Evolutionary conservation across 2,113 vertebrate genomes (phyloP).

Genomic region (Otocyon megalotis): DNA sequence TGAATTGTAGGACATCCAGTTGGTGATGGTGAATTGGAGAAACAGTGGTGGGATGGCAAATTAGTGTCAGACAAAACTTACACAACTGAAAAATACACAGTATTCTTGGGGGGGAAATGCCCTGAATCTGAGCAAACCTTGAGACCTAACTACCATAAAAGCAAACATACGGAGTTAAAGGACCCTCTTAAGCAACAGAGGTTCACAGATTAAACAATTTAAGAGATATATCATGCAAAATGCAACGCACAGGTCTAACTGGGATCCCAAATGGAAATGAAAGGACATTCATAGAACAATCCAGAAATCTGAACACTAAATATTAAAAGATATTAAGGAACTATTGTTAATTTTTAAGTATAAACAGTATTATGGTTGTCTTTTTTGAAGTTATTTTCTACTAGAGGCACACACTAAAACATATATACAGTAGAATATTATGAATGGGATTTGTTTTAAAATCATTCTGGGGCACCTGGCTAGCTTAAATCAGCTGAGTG

Average conservation of each 20-base stretch:
- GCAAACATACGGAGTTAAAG: neutral
- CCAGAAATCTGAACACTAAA: neutral
- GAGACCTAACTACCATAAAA: slow-evolving; percentile 2
- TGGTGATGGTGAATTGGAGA: neutral
- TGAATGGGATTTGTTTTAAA: slow-evolving; percentile 38
- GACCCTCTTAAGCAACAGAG: neutral
- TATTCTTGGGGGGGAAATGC: neutral
- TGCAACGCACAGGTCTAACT: neutral
- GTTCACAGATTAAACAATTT: neutral
- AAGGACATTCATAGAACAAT: neutral
- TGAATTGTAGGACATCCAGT: neutral
- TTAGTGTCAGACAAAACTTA: neutral
- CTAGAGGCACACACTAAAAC: neutral
- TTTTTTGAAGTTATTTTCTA: slow-evolving; percentile 22
- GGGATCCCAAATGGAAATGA: neutral
- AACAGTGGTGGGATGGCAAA: neutral
- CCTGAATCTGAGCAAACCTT: neutral
- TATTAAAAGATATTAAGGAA: slow-evolving; percentile 28
- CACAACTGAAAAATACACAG: neutral
- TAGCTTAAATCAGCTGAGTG: neutral
- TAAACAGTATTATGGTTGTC: neutral
- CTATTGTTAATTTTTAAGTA: slow-evolving; percentile 12
- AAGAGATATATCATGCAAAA: slow-evolving; percentile 26
- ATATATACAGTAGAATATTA: slow-evolving; percentile 39
- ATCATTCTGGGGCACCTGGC: neutral